A percentile compares a stretch with the other conserved stretches of the same genome.
phyloP scores from a whole-genome alignment of 2,888 invertebrate species.

The Tachina grossa region DNA sequence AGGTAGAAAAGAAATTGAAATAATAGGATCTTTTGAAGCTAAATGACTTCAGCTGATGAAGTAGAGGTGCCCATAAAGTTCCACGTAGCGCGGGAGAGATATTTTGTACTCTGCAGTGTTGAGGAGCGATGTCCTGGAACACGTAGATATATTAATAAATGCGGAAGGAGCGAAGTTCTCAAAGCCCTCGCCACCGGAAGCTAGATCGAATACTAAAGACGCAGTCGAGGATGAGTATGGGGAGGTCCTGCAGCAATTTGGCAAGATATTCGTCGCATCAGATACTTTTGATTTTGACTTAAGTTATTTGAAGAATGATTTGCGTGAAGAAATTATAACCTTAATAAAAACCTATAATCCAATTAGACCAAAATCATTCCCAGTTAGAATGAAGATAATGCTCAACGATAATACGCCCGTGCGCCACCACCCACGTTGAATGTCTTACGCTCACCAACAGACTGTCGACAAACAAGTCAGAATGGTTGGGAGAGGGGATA shows the following conservation, averaged over 20 bases:
- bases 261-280: not conserved
- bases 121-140: conserved; percentile 1
- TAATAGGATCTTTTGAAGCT: not conserved
- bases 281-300: too few relatives aligned
- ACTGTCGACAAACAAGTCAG: not conserved
- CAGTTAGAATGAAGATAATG: too few relatives aligned
- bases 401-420: too few relatives aligned
- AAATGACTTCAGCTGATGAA: not conserved
- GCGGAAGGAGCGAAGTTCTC: conserved; percentile 6
- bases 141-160: conserved; percentile 12
- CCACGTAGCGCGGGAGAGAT: conserved; percentile 7
- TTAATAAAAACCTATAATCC: not conserved
- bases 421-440: too few relatives aligned
- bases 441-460: not conserved
- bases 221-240: not conserved
- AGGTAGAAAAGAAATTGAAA: conserved; percentile 3
- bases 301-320: too few relatives aligned
- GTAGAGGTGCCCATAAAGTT: not conserved
- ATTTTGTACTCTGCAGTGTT: conserved; percentile 25
- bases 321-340: too few relatives aligned
- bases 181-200: not conserved
- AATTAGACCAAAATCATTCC: not conserved
- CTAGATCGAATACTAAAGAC: not conserved
- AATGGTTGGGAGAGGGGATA: not conserved
- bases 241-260: not conserved